Evolutionary conservation across 2,113 vertebrate genomes (phyloP).

Genomic region (Vicugna pacos): DNA sequence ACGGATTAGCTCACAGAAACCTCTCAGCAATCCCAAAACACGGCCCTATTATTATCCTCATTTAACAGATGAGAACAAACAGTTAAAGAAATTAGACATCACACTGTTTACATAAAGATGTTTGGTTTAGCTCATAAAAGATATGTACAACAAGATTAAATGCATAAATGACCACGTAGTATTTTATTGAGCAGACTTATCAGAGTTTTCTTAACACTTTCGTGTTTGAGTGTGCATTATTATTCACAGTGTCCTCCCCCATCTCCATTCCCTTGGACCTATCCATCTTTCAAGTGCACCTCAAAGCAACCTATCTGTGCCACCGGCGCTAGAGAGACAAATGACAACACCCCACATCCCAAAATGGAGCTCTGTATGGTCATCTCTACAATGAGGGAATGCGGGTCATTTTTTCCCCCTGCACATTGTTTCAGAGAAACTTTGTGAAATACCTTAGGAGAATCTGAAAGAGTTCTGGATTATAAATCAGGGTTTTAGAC

Average conservation of each 20-base stretch:
- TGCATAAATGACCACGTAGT: not conserved
- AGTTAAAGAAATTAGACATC: not conserved
- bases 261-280: not conserved
- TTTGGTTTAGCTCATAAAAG: not conserved
- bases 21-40: not conserved
- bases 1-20: not conserved
- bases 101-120: not conserved
- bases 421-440: not conserved
- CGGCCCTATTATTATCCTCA: not conserved
- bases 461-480: not conserved
- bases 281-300: not conserved
- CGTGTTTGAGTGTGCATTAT: not conserved
- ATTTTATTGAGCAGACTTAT: not conserved
- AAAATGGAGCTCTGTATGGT: not conserved
- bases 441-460: not conserved
- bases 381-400: not conserved
- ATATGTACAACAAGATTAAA: not conserved
- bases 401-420: not conserved
- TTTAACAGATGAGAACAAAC: constrained; percentile 1
- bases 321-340: not conserved
- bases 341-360: fast-evolving
- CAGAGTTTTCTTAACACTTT: constrained; percentile 43
- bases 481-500: not conserved
- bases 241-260: not conserved
- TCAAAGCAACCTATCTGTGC: not conserved